phyloP scores from a whole-genome alignment of 2,113 vertebrate species.

The Aviceda subcristata region DNA sequence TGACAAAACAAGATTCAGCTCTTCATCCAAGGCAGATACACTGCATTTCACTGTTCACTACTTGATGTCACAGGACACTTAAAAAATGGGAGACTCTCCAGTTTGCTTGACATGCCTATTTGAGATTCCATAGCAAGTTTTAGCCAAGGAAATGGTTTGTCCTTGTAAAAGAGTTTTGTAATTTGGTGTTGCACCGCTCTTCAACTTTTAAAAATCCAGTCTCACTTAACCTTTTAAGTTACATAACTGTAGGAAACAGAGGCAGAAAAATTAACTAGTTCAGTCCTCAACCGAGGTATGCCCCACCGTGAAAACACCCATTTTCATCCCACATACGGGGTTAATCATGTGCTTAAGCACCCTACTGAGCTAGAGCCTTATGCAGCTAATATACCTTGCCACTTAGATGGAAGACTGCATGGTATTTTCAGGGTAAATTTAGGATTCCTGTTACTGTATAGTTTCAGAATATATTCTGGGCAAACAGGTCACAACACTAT shows the following conservation, averaged over 20 bases:
- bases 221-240: neutral
- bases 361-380: neutral
- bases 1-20: neutral
- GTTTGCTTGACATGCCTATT: neutral
- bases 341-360: neutral
- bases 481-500: neutral
- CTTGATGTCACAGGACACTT: neutral
- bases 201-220: neutral
- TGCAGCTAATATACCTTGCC: neutral
- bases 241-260: neutral
- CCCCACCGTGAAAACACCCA: neutral
- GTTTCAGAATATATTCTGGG: neutral
- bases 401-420: neutral
- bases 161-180: neutral
- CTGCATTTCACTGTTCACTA: neutral
- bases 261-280: neutral
- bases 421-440: neutral
- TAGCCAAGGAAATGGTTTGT: neutral
- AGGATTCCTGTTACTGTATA: neutral
- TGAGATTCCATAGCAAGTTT: neutral
- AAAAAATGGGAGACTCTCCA: neutral
- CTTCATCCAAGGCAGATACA: neutral
- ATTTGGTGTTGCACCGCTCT: neutral
- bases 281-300: neutral
- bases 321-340: neutral